phyloP scores from a whole-genome alignment of 2,888 invertebrate species.

The Drosophila prolongata region DNA sequence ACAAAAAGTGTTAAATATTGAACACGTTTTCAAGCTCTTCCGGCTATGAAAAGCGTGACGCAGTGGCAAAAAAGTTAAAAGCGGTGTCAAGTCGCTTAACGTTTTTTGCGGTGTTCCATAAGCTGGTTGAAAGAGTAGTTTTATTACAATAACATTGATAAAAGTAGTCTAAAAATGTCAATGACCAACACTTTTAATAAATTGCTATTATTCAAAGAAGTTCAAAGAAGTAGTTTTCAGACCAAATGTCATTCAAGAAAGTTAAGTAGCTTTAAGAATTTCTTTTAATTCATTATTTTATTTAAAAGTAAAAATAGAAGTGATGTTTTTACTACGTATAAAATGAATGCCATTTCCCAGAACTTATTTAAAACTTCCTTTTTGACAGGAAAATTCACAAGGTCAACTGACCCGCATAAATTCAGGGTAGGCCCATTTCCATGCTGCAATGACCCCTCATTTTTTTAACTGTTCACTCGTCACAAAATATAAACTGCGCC shows the following conservation, averaged over 20 bases:
- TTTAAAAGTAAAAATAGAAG: too few species aligned
- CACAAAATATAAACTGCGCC: constrained; percentile 57
- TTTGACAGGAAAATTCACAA: neutral
- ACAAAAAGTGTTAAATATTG: constrained; percentile 48
- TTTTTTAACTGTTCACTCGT: constrained; percentile 43
- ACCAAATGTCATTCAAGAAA: too few species aligned
- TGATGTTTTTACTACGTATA: constrained; percentile 1
- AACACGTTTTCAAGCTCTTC: constrained; percentile 35
- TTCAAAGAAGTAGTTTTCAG: too few species aligned
- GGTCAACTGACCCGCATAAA: constrained; percentile 19
- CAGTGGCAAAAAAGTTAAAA: constrained; percentile 29
- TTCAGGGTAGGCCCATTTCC: constrained; percentile 4
- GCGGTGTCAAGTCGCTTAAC: constrained; percentile 12
- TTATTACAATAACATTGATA: neutral
- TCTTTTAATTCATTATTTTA: too few species aligned
- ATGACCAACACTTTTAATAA: too few species aligned
- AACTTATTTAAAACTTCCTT: constrained; percentile 2
- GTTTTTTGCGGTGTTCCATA: neutral
- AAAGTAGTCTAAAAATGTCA: too few species aligned
- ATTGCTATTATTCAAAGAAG: too few species aligned
- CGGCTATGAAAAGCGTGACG: constrained; percentile 13
- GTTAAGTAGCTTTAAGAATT: too few species aligned
- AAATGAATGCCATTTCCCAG: neutral
- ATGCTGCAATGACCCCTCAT: constrained; percentile 1
- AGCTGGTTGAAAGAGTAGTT: too few species aligned